Evolutionary conservation across 2,888 invertebrate genomes (phyloP).

Genomic region (Amphipyra tragopoginis): DNA sequence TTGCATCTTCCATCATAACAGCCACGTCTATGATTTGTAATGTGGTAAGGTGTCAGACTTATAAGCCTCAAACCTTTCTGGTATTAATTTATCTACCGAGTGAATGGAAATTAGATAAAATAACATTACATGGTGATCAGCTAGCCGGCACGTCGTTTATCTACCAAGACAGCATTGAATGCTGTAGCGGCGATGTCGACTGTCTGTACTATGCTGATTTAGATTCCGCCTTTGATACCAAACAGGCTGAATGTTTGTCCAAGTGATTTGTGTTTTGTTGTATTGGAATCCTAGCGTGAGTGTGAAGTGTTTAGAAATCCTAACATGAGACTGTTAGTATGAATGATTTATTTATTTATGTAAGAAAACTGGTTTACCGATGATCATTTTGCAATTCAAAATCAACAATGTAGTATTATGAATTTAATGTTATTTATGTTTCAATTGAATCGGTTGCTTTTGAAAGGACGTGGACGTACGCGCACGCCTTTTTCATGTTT

Average conservation of each 20-base stretch:
- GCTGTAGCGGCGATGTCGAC: conserved; percentile 31
- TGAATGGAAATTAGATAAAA: conserved; percentile 16
- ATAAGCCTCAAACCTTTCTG: neutral
- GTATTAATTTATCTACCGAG: neutral
- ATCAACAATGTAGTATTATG: conserved; percentile 15
- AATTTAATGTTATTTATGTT: conserved; percentile 20
- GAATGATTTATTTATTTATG: conserved; percentile 29
- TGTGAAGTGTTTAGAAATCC: conserved; percentile 36
- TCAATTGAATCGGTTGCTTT: conserved; percentile 9
- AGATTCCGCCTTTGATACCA: conserved; percentile 50
- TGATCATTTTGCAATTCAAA: conserved; percentile 21
- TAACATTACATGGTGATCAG: conserved; percentile 10
- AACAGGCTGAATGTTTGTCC: conserved; percentile 42
- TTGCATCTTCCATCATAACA: neutral
- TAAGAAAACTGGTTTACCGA: conserved; percentile 19
- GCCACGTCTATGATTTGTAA: neutral
- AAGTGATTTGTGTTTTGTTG: conserved; percentile 53
- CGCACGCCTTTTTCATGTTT: conserved; percentile 50
- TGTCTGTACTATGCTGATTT: conserved; percentile 43
- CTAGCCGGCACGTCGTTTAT: conserved; percentile 38
- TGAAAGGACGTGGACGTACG: conserved; percentile 8
- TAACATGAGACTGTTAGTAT: conserved; percentile 16
- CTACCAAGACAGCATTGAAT: conserved; percentile 14
- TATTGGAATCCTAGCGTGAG: conserved; percentile 27
- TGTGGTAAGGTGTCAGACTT: neutral